Base-by-base conservation (phyloP, 2,113 vertebrate species). In the Pyxicephalus adspersus region DNA sequence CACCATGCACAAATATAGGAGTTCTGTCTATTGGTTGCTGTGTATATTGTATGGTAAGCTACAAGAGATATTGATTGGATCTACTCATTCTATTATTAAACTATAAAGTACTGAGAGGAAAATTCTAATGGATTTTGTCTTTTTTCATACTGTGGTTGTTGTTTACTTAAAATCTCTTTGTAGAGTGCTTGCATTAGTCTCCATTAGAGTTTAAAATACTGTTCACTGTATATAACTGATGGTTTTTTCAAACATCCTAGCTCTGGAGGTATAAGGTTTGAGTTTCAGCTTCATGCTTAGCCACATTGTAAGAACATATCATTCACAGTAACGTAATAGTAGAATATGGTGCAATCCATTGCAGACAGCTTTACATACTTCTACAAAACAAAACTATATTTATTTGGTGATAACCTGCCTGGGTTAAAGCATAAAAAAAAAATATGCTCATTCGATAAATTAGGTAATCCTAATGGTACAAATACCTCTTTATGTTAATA, bases 41-140 rank as follows among this genome's bases (percentile, higher is more conserved):
- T 68, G 45, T 34, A 34, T 20, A 58, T 34, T 34, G 29, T 57
- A 54, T 28, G 1, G 50, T 45, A 45, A n/a, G 45, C 50, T 22
- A 23, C 5, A 26, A 28, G 28, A 55, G 52, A 28, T 73, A 73
- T 57, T 73, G 70, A 73, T 29, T 26, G 6, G 15, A 18, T 26
- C 45, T 11, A 51, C 26, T 70, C 2, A 20, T 6, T 29, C 20
- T 38, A 31, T 60, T 17, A 74, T 58, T 60, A 38, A 38, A 22
- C 16, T 26, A 38, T 16, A 23, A 5, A 58, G 38, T 45, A 8
- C 34, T 45, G 54, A 64, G 26, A 52, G 29, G n/a, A 73, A 13
- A 19, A 22, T 60, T 60, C 26, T 74, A 58, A 55, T 57, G 19
- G 70, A 22, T 34, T 61, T 73, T 72, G 19, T 23, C 55, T n/a